Percentiles rank a stretch among this genome's conserved stretches.
phyloP scores from a whole-genome alignment of 2,113 vertebrate genomes.

The Galbula dea region DNA sequence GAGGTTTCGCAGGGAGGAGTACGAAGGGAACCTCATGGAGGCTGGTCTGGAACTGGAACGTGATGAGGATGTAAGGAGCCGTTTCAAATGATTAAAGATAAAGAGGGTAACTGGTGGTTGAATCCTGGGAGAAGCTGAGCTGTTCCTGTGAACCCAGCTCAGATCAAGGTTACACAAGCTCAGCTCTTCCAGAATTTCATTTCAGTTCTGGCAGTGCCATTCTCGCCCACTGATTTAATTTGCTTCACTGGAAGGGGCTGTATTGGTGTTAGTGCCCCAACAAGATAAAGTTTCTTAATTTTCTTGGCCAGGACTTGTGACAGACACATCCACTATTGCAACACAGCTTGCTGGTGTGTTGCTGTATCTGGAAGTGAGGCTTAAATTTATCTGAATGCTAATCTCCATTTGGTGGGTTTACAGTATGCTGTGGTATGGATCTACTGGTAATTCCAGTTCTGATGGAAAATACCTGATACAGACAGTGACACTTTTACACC shows the following conservation, averaged over 20 bases:
- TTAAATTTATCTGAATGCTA: neutral
- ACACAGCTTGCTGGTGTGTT: neutral
- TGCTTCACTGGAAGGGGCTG: neutral
- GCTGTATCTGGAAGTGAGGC: neutral
- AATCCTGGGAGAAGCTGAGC: neutral
- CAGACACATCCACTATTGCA: neutral
- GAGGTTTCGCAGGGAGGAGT: conserved; percentile 84
- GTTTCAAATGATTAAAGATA: neutral
- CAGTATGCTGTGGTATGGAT: neutral
- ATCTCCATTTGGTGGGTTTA: neutral
- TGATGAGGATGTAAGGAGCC: conserved; percentile 83
- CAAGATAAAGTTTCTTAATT: neutral
- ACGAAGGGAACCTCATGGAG: conserved; percentile 87
- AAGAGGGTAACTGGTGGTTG: neutral
- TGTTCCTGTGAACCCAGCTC: neutral
- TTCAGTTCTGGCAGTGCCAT: neutral
- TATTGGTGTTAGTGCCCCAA: fast-evolving
- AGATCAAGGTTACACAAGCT: neutral
- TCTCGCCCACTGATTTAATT: neutral
- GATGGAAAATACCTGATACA: neutral
- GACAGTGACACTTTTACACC: neutral
- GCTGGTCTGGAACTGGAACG: conserved; percentile 91
- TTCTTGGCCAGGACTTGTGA: neutral
- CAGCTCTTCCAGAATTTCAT: neutral
- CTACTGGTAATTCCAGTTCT: neutral